Conservation (phyloP, 1,140 invertebrate species). For the Drosophila watanabei region DNA sequence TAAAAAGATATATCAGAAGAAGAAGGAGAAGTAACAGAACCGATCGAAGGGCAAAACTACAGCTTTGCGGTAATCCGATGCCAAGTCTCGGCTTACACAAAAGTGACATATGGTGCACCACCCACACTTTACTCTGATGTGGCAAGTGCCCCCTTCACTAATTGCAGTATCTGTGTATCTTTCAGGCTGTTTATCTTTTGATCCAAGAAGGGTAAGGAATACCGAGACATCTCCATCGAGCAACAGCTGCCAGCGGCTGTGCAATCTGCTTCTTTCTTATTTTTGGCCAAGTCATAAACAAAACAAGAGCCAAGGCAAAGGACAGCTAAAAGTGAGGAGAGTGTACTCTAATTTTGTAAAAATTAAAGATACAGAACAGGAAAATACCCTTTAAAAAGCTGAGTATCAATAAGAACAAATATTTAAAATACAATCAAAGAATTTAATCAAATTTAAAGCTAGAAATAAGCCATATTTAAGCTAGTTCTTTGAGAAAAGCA, state of each 20-base stretch:
- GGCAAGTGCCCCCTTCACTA: constrained; percentile 59
- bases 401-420: not conserved
- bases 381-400: not conserved
- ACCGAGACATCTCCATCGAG: constrained; percentile 1
- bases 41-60: constrained; percentile 17
- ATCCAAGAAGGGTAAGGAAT: constrained; percentile 59
- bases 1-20: not conserved
- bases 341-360: not conserved
- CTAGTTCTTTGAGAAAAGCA: not conserved
- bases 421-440: not conserved
- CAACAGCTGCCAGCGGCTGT: constrained; percentile 70
- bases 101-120: constrained; percentile 68
- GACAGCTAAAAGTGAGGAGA: constrained; percentile 8
- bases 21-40: not conserved
- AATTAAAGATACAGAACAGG: not conserved
- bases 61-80: constrained; percentile 62
- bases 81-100: constrained; percentile 66
- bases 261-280: constrained; percentile 43
- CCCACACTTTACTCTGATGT: constrained; percentile 24
- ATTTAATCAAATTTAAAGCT: not conserved
- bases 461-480: not conserved
- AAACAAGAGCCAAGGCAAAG: constrained; percentile 52
- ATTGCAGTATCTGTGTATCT: constrained; percentile 69
- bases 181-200: constrained; percentile 60
- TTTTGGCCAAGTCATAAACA: constrained; percentile 80